phyloP scores from a whole-genome alignment of 2,888 invertebrate species.

The Parelbella ahira region DNA sequence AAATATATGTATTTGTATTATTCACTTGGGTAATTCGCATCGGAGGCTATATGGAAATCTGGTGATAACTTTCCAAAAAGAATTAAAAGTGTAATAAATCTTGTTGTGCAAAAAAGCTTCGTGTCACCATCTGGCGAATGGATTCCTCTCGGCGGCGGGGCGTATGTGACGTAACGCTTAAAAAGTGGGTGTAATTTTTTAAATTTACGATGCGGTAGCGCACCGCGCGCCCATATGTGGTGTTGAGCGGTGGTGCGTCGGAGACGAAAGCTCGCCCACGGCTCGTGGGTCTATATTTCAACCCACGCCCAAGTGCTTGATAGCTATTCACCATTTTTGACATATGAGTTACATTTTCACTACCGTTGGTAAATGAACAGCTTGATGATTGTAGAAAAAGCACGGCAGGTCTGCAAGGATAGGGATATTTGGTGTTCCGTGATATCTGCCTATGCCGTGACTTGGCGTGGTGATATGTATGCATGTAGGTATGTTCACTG shows the following conservation, averaged over 20 bases:
- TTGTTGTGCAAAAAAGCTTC: conserved; percentile 5
- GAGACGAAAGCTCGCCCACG: conserved; percentile 25
- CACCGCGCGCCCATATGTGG: conserved; percentile 19
- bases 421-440: no score
- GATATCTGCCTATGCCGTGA: no score
- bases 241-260: conserved; percentile 2
- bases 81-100: background rate
- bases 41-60: background rate
- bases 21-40: no score
- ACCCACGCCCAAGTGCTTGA: conserved; percentile 24
- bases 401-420: no score
- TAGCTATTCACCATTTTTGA: no score
- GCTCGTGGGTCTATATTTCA: conserved; percentile 13
- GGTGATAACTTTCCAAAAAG: conserved; percentile 14
- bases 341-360: no score
- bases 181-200: conserved; percentile 26
- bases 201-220: conserved; percentile 25
- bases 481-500: no score
- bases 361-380: no score
- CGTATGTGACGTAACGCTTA: conserved; percentile 26
- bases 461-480: no score
- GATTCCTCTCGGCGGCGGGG: conserved; percentile 13
- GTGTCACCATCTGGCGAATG: conserved; percentile 19
- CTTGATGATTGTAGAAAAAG: no score
- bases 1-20: no score